Evolutionary conservation across 2,797 vertebrate species (phyloP).

Genomic region (Babyrousa celebensis): DNA sequence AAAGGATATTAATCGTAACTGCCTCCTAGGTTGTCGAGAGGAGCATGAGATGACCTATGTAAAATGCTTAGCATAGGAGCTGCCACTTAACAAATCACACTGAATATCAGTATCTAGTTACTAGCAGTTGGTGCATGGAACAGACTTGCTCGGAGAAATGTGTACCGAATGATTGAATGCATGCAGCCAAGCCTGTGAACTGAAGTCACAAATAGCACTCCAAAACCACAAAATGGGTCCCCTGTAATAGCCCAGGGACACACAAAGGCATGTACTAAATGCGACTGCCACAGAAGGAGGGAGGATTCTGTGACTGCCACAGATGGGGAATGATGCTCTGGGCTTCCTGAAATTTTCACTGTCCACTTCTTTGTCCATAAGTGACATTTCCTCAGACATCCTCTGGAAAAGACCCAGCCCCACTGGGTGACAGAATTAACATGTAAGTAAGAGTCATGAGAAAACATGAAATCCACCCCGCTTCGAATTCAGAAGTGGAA

Average conservation of each 20-base stretch:
- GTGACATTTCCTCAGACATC: not conserved
- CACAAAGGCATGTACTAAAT: not conserved
- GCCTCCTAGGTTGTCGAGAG: not conserved
- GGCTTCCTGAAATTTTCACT: not conserved
- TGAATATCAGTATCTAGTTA: not conserved
- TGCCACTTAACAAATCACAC: not conserved
- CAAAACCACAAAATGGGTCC: not conserved
- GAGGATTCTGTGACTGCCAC: slow-evolving; percentile 4
- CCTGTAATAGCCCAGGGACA: rapidly evolving
- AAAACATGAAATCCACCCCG: not conserved
- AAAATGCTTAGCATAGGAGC: not conserved
- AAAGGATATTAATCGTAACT: not conserved
- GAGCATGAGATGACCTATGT: not conserved
- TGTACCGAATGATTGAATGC: not conserved
- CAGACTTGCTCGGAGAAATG: not conserved
- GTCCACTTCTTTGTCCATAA: slow-evolving; percentile 17
- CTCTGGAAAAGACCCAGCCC: not conserved
- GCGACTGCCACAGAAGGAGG: not conserved
- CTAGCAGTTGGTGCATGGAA: not conserved
- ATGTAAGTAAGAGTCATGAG: not conserved
- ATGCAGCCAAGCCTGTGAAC: not conserved
- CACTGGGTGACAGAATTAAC: not conserved
- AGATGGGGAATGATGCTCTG: not conserved
- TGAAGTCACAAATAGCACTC: not conserved
- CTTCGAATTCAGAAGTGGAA: not conserved